phyloP scores from a whole-genome alignment of 2,113 vertebrate species.

The Natator depressus region DNA sequence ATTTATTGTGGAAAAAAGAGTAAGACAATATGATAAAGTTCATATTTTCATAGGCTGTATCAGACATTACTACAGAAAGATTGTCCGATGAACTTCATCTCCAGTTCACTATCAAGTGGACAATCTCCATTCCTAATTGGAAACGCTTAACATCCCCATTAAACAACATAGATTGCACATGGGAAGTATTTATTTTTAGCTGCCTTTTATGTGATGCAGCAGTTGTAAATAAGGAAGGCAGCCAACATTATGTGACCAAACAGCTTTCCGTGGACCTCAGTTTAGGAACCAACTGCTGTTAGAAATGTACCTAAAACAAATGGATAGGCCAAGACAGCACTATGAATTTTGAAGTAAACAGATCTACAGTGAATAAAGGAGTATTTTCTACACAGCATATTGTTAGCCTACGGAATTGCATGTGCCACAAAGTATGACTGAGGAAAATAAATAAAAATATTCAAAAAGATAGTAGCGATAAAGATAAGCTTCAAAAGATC shows the following conservation, averaged over 20 bases:
- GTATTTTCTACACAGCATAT: not conserved
- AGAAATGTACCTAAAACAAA: not conserved
- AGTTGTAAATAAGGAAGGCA: not conserved
- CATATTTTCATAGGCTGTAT: not conserved
- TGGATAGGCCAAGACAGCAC: not conserved
- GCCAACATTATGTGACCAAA: not conserved
- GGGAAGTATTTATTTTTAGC: not conserved
- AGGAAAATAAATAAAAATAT: not conserved
- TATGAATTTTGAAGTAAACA: not conserved
- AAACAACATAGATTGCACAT: not conserved
- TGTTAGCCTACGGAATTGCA: not conserved
- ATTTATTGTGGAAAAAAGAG: not conserved
- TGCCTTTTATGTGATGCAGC: not conserved
- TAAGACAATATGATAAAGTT: not conserved
- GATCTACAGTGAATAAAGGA: fast-evolving
- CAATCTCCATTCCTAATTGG: not conserved
- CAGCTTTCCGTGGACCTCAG: not conserved
- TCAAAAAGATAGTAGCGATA: not conserved
- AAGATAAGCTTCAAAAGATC: not conserved
- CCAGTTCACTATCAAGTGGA: not conserved
- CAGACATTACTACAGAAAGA: not conserved
- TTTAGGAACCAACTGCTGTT: not conserved
- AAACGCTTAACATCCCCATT: not conserved
- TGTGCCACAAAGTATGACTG: not conserved
- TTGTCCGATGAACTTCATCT: not conserved